Conservation (phyloP, 2,797 vertebrate genomes). For the Caiman crocodilus region DNA sequence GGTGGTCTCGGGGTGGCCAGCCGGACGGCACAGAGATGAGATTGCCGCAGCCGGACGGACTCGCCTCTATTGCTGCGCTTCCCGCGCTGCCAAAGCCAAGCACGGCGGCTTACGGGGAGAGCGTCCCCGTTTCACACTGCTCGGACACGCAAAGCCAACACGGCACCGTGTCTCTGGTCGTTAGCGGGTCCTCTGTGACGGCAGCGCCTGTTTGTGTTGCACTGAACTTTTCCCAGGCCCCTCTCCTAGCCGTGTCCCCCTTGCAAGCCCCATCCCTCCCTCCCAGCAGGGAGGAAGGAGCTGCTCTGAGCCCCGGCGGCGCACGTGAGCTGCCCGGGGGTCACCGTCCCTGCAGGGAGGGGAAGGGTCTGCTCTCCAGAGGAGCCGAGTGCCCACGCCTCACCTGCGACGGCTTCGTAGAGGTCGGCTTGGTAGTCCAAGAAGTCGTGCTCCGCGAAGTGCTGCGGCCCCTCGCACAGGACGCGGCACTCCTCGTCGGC, state of each 20-base stretch:
- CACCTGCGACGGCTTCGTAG: conserved; percentile 94
- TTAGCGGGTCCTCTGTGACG: no score
- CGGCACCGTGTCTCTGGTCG: not conserved
- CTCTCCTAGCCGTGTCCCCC: no score
- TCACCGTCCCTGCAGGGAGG: not conserved
- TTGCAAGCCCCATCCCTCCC: not conserved
- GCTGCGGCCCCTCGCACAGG: conserved; percentile 92
- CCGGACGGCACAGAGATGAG: conserved; percentile 26
- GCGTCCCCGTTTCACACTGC: not conserved
- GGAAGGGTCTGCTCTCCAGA: not conserved
- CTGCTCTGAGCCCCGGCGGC: not conserved
- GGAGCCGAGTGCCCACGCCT: not conserved
- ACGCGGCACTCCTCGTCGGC: conserved; percentile 91
- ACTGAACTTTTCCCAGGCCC: no score
- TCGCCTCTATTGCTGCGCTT: conserved; percentile 36
- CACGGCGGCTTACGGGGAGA: not conserved
- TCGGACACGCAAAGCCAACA: not conserved
- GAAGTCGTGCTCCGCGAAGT: conserved; percentile 90
- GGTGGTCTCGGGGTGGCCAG: not conserved
- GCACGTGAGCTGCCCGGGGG: no score
- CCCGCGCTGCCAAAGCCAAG: not conserved
- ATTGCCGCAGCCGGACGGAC: conserved; percentile 48
- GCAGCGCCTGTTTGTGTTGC: not conserved
- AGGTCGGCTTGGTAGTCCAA: conserved; percentile 89
- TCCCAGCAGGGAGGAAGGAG: not conserved